Conservation (phyloP, 2,797 vertebrate genomes). For the Notoglanidium macrostoma region DNA sequence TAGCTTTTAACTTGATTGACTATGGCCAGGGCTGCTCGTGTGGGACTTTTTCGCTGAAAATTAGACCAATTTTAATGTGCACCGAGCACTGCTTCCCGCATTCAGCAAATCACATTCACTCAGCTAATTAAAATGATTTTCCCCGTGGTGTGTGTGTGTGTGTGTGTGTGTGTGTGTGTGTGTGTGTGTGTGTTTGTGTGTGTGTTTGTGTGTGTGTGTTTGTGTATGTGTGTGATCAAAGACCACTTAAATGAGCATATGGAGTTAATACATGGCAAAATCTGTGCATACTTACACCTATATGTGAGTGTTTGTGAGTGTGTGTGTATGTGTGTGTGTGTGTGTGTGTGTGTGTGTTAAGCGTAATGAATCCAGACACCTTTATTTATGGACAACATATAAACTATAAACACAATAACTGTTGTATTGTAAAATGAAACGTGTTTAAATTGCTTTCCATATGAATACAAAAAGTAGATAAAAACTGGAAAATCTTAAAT, state of each 20-base stretch:
- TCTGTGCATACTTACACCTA: too few relatives aligned
- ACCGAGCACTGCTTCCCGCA: constrained; percentile 81
- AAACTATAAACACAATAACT: neutral
- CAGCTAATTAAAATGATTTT: constrained; percentile 99
- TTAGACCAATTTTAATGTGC: constrained; percentile 99
- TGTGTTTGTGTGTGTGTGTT: neutral
- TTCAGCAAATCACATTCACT: constrained; percentile 96
- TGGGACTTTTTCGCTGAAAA: constrained; percentile 97
- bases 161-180: constrained; percentile 12
- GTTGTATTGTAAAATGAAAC: neutral
- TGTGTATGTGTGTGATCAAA: neutral
- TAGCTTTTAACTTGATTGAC: constrained; percentile 99
- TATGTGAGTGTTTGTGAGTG: too few relatives aligned
- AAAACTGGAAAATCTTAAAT: neutral
- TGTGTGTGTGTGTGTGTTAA: neutral
- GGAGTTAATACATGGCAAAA: too few relatives aligned
- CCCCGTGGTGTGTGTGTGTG: constrained; percentile 58
- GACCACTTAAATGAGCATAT: too few relatives aligned
- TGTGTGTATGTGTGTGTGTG: neutral
- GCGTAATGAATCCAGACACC: neutral
- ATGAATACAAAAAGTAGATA: neutral
- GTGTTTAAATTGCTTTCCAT: neutral
- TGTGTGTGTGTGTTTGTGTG: neutral
- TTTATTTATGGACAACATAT: neutral
- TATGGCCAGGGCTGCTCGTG: constrained; percentile 94